Evolutionary conservation across 2,113 vertebrate species (phyloP).

Genomic region (Centropus bengalensis): DNA sequence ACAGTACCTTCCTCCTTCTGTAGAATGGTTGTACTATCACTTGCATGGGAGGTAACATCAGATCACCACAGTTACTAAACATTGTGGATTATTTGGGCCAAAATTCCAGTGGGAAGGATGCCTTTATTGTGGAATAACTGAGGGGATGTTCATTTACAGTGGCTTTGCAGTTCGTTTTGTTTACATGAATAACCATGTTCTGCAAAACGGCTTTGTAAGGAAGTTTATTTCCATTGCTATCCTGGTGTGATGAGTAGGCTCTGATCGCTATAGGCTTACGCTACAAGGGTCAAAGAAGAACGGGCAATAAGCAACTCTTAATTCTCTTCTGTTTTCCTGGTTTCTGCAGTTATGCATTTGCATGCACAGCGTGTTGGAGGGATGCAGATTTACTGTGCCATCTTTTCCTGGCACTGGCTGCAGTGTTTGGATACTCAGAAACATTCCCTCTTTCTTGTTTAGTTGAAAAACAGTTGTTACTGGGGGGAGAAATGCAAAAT

Average conservation of each 20-base stretch:
- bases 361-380: neutral
- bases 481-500: neutral
- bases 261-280: neutral
- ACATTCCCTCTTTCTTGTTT: neutral
- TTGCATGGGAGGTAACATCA: neutral
- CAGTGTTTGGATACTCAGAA: neutral
- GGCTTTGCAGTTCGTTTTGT: constrained; percentile 27
- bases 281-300: neutral
- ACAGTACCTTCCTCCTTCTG: neutral
- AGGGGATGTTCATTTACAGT: neutral
- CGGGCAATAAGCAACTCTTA: neutral
- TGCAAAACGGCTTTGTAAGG: neutral
- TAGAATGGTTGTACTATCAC: neutral
- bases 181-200: neutral
- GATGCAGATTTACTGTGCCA: neutral
- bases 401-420: neutral
- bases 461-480: neutral
- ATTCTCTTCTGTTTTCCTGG: neutral
- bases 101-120: neutral
- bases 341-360: neutral
- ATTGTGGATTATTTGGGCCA: neutral
- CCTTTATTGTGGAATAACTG: neutral
- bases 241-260: neutral
- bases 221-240: neutral
- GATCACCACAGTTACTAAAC: neutral